Conservation (phyloP, 2,113 vertebrate species). For the Lethenteron camtschaticum region DNA sequence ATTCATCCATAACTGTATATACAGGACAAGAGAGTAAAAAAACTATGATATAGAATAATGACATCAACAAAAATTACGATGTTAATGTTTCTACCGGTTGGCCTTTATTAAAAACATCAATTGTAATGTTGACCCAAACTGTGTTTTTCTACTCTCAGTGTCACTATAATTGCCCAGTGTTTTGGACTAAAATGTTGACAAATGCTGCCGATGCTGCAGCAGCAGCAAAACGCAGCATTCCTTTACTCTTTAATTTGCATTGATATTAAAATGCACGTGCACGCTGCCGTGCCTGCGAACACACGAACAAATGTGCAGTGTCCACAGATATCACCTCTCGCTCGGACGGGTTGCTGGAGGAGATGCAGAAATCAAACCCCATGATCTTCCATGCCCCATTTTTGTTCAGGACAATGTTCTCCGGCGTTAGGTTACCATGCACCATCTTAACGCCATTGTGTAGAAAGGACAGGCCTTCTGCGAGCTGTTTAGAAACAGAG, state of each 20-base stretch:
- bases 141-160: no score
- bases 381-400: slow-evolving; percentile 97
- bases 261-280: no score
- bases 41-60: no score
- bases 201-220: background rate
- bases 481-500: slow-evolving; percentile 32
- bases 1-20: no score
- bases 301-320: slow-evolving; percentile 2
- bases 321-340: slow-evolving; percentile 37
- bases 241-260: background rate
- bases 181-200: no score
- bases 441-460: slow-evolving; percentile 97
- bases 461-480: slow-evolving; percentile 84
- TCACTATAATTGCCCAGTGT: no score
- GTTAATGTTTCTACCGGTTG: no score
- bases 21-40: no score
- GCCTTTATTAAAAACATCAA: no score
- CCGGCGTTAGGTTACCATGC: slow-evolving; percentile 67
- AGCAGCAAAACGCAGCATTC: background rate
- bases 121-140: no score
- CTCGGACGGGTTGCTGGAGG: slow-evolving; percentile 64
- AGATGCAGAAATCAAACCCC: slow-evolving; percentile 93
- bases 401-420: slow-evolving; percentile 95
- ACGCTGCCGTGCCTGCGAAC: background rate
- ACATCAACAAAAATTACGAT: no score